Evolutionary conservation across 1,140 invertebrate genomes (phyloP), one percentile per base, ranked within the genome.

Genomic region (Dufourea novaeangliae): DNA sequence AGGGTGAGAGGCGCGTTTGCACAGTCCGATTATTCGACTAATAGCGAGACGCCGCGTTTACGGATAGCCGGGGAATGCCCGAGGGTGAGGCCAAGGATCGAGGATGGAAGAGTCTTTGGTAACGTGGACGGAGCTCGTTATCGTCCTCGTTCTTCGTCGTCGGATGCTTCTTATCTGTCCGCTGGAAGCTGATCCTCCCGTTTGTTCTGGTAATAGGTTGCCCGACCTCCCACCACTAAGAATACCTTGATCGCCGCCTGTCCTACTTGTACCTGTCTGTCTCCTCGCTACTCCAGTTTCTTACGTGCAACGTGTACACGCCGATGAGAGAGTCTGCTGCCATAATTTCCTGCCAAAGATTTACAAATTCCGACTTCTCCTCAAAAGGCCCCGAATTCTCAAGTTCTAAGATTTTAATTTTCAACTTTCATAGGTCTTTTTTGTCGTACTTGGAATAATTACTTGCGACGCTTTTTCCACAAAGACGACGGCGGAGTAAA

Each of bases 141-240:
- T 77, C 67, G 39, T 77, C 46, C 74, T 77, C 73, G 44, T 76
- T 80, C 56, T n/a, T 32, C 46, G 54, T 68, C 52, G 68, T 71
- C 41, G 59, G 32, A 66, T 59, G 67, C 68, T 78, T 73, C 79
- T 81, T 81, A 81, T 79, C 79, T 81, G 20, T 44, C 44, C 62
- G 44, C 3, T 63, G 68, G 64, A 56, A 73, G 39, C 44, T 56
- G 63, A 59, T 57, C 64, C 37, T 22, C 41, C 52, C 77, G 80
- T 82, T 82, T 79, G 80, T 82, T 82, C 80, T 64, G 59, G 69
- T 79, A 82, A 82, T 79, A 78, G 80, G 29, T 50, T 52, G 75
- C 54, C 64, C 59, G 82, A 81, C 74, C 73, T 78, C 66, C 46
- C 52, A n/a, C 32, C 77, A 52, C 50, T n/a, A n/a, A 22, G 56